These are phyloP conservation scores for Limenitis camilla DNA, from an alignment of 2,888 invertebrate genomes.

Conservation along the genomic window DNA sequence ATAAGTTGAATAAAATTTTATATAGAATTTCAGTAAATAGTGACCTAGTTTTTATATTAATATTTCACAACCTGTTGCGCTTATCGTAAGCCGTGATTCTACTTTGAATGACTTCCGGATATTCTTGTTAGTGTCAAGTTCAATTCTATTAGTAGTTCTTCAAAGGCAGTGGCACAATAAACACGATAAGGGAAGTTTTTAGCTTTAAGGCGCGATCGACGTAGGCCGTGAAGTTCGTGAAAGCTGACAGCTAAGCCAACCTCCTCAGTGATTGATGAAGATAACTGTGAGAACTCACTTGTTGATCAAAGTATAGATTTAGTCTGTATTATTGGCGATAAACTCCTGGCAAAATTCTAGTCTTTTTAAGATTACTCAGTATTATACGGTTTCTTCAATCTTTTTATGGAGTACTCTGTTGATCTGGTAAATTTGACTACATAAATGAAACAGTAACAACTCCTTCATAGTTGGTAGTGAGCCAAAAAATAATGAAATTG, in stretches of 20 bases:
- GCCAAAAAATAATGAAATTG: background rate
- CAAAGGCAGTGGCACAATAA: background rate
- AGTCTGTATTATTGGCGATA: constrained; percentile 4
- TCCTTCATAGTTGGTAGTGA: background rate
- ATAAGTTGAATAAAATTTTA: too few relatives aligned
- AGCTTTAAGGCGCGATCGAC: constrained; percentile 1
- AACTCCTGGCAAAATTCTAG: background rate
- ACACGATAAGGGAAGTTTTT: background rate
- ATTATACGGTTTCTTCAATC: background rate
- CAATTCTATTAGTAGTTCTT: constrained; percentile 1
- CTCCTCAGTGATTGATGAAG: constrained; percentile 33
- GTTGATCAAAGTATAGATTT: constrained; percentile 33
- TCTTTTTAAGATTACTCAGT: background rate
- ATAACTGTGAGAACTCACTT: constrained; percentile 38
- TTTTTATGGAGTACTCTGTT: too few relatives aligned
- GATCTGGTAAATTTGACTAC: background rate
- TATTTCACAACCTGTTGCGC: background rate
- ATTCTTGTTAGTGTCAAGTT: background rate
- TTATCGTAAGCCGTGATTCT: background rate
- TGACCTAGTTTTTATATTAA: background rate
- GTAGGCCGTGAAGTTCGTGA: constrained; percentile 26
- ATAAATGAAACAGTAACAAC: background rate
- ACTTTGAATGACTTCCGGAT: background rate
- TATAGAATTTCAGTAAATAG: background rate
- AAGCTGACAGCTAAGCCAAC: constrained; percentile 34